These are phyloP conservation scores for Talpa occidentalis DNA, from an alignment of 2,113 vertebrate genomes.

Conservation along the genomic window DNA sequence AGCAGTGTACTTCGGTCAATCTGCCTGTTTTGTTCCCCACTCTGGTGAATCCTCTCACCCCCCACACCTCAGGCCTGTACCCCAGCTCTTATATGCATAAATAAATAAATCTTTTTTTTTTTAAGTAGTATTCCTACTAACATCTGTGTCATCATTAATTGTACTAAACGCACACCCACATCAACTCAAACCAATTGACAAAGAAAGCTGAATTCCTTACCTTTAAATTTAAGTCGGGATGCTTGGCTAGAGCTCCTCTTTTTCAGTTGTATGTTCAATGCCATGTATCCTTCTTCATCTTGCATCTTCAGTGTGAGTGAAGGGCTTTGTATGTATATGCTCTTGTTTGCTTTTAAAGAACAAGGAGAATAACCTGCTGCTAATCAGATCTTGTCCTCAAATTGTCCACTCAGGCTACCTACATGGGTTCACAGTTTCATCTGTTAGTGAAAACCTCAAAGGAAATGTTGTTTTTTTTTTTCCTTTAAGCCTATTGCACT, in stretches of 20 bases:
- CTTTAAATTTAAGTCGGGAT: conserved; percentile 34
- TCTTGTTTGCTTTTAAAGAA: background rate
- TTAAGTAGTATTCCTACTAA: too few relatives aligned
- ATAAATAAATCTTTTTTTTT: too few relatives aligned
- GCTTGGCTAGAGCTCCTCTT: background rate
- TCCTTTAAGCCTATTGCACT: background rate
- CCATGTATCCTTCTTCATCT: conserved; percentile 64
- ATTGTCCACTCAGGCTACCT: background rate
- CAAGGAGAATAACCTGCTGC: background rate
- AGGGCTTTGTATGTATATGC: background rate
- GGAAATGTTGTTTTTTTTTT: conserved; percentile 68
- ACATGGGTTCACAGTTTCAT: background rate
- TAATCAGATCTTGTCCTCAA: background rate
- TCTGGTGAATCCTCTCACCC: too few relatives aligned
- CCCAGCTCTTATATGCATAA: too few relatives aligned
- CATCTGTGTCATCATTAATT: too few relatives aligned
- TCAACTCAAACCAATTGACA: too few relatives aligned
- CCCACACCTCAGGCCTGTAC: too few relatives aligned
- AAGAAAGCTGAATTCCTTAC: too few relatives aligned
- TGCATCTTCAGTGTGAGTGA: conserved; percentile 18
- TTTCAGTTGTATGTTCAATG: background rate
- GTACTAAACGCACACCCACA: too few relatives aligned
- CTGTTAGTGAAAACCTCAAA: conserved; percentile 62
- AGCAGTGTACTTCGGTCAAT: too few relatives aligned
- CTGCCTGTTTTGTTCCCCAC: too few relatives aligned